Evolutionary conservation across 2,797 vertebrate genomes (phyloP).

Genomic region (Botia almorhae): DNA sequence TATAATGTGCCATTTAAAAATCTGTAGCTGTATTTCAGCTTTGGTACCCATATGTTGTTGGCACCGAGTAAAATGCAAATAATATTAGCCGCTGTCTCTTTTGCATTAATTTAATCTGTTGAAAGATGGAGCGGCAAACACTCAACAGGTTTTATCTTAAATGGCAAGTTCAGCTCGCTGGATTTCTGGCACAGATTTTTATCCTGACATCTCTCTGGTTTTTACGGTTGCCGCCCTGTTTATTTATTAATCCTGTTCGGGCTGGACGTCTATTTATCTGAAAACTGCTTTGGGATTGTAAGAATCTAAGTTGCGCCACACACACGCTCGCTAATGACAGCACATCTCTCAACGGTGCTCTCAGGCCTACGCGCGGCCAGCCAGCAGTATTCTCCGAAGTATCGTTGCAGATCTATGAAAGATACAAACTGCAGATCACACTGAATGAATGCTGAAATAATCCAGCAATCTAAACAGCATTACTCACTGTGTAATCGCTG

Average conservation of each 20-base stretch:
- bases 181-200: conserved; percentile 8
- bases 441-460: conserved; percentile 25
- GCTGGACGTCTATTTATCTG: conserved; percentile 26
- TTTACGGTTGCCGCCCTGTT: conserved; percentile 25
- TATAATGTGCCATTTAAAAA: conserved; percentile 65
- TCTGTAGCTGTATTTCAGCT: conserved; percentile 7
- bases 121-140: background rate
- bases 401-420: conserved; percentile 37
- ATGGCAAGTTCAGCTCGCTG: background rate
- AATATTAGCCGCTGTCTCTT: background rate
- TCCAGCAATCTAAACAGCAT: conserved; percentile 46
- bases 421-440: conserved; percentile 26
- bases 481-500: conserved; percentile 36
- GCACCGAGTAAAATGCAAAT: background rate
- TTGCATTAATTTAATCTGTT: background rate
- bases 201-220: background rate
- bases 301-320: conserved; percentile 40
- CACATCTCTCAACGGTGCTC: conserved; percentile 4
- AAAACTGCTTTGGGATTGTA: conserved; percentile 2
- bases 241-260: conserved; percentile 24
- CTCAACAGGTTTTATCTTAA: background rate
- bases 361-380: conserved; percentile 9
- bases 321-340: conserved; percentile 20
- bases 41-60: no score
- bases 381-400: conserved; percentile 37